Conservation (phyloP, 2,113 vertebrate species). For the Heliornis fulica region DNA sequence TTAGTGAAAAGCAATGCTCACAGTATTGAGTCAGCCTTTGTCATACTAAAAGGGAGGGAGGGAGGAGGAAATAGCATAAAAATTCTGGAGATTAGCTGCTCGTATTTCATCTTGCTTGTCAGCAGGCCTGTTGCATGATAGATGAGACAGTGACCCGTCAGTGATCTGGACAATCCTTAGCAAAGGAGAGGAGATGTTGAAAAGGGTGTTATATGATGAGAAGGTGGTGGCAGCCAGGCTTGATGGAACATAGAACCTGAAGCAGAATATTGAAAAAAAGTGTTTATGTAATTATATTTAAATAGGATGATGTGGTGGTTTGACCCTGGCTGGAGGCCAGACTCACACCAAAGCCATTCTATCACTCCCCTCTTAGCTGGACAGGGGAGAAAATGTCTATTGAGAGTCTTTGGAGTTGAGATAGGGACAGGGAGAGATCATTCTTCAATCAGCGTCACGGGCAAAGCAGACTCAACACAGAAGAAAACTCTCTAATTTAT, state of each 20-base stretch:
- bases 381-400: no score
- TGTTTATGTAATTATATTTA: not conserved
- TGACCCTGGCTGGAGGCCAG: no score
- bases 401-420: no score
- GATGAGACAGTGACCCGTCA: not conserved
- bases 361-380: no score
- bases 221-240: not conserved
- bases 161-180: not conserved
- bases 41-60: not conserved
- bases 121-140: not conserved
- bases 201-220: not conserved
- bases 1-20: not conserved
- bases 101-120: not conserved
- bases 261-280: not conserved
- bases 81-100: not conserved
- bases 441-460: no score
- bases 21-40: not conserved
- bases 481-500: no score
- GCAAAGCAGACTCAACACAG: no score
- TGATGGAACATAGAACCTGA: not conserved
- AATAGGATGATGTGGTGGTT: no score
- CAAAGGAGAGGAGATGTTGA: not conserved
- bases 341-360: no score
- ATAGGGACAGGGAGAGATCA: no score
- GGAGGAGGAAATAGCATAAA: not conserved